phyloP scores from a whole-genome alignment of 2,113 vertebrate species.

The Macrotis lagotis region DNA sequence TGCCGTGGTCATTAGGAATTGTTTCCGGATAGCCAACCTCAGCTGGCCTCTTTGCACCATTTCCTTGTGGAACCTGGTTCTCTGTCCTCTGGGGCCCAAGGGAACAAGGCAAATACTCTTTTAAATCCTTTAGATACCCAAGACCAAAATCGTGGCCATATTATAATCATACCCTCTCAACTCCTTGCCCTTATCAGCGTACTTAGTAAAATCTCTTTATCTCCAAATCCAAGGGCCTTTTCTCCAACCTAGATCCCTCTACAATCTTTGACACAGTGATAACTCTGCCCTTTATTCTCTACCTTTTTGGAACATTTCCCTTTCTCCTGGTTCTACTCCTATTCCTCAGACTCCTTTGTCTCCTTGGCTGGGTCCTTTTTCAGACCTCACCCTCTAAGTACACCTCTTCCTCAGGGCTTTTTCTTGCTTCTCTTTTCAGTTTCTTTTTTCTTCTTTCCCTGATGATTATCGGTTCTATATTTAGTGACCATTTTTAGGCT shows the following conservation, averaged over 20 bases:
- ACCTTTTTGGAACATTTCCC: background rate
- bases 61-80: background rate
- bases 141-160: too few relatives aligned
- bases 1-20: background rate
- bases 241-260: background rate
- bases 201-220: background rate
- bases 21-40: background rate
- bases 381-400: background rate
- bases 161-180: background rate
- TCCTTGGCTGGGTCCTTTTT: background rate
- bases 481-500: too few relatives aligned
- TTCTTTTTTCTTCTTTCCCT: too few relatives aligned
- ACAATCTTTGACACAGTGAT: background rate
- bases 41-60: background rate
- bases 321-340: background rate
- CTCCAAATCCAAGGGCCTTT: background rate
- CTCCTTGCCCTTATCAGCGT: background rate
- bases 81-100: background rate
- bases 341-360: background rate
- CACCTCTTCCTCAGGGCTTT: too few relatives aligned
- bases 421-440: too few relatives aligned
- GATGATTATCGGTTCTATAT: too few relatives aligned
- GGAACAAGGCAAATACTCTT: background rate
- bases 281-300: background rate
- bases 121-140: too few relatives aligned